phyloP scores from a whole-genome alignment of 2,797 vertebrate genomes.

The Acipenser oxyrinchus region DNA sequence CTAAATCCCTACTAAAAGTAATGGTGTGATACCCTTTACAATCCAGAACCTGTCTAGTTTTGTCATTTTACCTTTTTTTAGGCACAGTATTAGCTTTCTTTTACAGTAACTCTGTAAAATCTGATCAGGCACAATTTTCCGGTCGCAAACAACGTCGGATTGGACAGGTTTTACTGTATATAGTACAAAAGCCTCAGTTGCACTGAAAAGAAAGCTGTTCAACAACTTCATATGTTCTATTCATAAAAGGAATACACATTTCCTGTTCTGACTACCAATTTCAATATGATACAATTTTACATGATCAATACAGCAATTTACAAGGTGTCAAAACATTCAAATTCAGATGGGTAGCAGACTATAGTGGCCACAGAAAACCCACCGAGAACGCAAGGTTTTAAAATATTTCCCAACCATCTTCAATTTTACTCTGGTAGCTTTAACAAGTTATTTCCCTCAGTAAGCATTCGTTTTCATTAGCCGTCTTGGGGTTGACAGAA shows the following conservation, averaged over 20 bases:
- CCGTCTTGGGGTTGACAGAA: slow-evolving; percentile 48
- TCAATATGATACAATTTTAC: slow-evolving; percentile 24
- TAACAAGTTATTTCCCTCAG: slow-evolving; percentile 43
- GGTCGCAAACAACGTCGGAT: no score
- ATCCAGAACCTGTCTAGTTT: no score
- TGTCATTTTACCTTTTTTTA: no score
- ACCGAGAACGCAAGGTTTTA: neutral
- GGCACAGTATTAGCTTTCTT: no score
- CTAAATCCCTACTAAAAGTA: no score
- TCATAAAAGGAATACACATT: slow-evolving; percentile 9
- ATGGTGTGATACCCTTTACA: no score
- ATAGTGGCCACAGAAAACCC: slow-evolving; percentile 14
- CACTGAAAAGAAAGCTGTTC: slow-evolving; percentile 20
- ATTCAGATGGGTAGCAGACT: slow-evolving; percentile 34
- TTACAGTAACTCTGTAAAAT: no score
- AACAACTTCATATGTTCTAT: slow-evolving; percentile 25
- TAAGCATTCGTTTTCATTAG: slow-evolving; percentile 61
- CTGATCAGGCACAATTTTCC: no score
- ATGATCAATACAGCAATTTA: slow-evolving; percentile 42
- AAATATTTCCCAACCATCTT: slow-evolving; percentile 23
- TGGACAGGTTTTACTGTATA: no score
- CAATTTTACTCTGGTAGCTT: slow-evolving; percentile 22
- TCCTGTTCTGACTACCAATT: slow-evolving; percentile 6
- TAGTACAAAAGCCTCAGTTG: no score
- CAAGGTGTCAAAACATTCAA: slow-evolving; percentile 41